Base-by-base conservation (phyloP, 2,797 vertebrate genomes). In the Dicrostonyx torquatus region DNA sequence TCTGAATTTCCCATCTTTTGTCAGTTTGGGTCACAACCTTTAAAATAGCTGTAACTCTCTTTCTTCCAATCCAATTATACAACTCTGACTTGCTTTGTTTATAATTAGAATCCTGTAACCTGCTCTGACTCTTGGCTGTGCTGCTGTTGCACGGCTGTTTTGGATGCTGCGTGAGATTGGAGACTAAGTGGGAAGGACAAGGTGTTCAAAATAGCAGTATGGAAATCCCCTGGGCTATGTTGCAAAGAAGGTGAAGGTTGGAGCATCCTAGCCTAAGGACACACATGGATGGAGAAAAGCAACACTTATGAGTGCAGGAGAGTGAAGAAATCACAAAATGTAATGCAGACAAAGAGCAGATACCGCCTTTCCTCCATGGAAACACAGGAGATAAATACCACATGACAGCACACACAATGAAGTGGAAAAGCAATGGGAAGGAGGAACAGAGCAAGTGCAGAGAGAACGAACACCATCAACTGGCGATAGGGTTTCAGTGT, bases 21-120 rank as follows among this genome's bases (percentile, higher is more conserved):
- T 95, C 94, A 91, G 37, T 87, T 89, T 84, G 60, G 85, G 87
- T 93, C 90, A 96, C 70, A 95, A 89, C 72, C 91, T 77, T 95
- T 95, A 91, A 94, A 96, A 95, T 68, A 91, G 88, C 78, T 87
- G 37, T 89, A 96, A 94, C 70, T 95, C 68, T 73, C 17, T 91
- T 95, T 82, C 55, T 91, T 90, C 77, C 86, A 50, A 91, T 62
- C 88, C 87, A 88, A 88, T 95, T 93, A 88, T 84, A 90, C 34
- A 93, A 92, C 85, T 85, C 72, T 7, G 1, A 37, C 55, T 95
- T 85, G 86, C 92, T 97, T 95, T 96, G 82, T 95, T 97, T 96
- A 86, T 96, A 97, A 92, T 93, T 94, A 94, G 91, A 95, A 94
- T 68, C 62, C 78, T 87, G 17, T 94, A 90, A 95, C 92, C 87